These are phyloP conservation scores for Stenodema calcarata DNA, from an alignment of 2,888 invertebrate genomes.

Conservation along the genomic window DNA sequence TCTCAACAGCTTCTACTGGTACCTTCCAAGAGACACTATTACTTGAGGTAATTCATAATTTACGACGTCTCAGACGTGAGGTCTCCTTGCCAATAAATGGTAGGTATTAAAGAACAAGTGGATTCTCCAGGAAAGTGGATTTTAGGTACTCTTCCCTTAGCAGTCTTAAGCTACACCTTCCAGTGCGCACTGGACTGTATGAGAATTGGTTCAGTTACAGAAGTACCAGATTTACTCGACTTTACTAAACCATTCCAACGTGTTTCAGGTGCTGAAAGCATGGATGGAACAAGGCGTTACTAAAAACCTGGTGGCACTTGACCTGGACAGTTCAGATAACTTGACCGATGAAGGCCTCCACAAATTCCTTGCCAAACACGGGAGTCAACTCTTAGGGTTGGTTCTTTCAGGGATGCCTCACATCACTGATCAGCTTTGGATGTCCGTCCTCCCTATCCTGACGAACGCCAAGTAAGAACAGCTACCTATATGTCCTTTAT, in stretches of 20 bases:
- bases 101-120: no score
- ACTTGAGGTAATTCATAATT: no score
- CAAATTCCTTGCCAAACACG: slow-evolving; percentile 89
- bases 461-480: slow-evolving; percentile 81
- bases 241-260: background rate
- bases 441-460: slow-evolving; percentile 89
- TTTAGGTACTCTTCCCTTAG: no score
- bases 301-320: slow-evolving; percentile 82
- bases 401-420: slow-evolving; percentile 95
- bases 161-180: no score
- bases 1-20: no score
- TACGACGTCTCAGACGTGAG: no score
- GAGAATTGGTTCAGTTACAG: no score
- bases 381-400: slow-evolving; percentile 86
- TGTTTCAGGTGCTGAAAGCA: slow-evolving; percentile 76
- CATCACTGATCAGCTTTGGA: slow-evolving; percentile 98
- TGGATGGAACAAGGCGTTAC: slow-evolving; percentile 85
- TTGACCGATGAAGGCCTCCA: slow-evolving; percentile 90
- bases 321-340: slow-evolving; percentile 95
- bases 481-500: slow-evolving; percentile 50
- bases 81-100: no score
- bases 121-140: no score
- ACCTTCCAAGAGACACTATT: no score
- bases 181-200: no score
- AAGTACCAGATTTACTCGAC: no score